Evolutionary conservation across 2,888 invertebrate genomes (phyloP), one percentile per base, ranked within the genome.

Genomic region (Scaeva pyrastri): DNA sequence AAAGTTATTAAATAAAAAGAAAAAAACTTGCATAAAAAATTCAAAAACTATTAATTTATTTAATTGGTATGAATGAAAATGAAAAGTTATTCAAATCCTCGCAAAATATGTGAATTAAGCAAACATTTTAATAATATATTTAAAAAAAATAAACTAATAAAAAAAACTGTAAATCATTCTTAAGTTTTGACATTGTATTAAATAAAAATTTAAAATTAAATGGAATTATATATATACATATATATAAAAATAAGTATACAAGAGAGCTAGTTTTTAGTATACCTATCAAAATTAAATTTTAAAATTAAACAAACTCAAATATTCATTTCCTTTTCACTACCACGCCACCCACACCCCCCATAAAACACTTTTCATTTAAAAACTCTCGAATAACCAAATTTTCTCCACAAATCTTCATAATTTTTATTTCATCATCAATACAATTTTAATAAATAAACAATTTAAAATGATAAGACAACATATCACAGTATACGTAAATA

Each of bases 401-500:
- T n/a, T 14, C 5, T 12, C 1, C n/a, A 76, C 14, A 16, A 11
- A 52, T 19, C 21, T 39, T 19, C 2, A 39, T 11, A n/a, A 6
- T 16, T 31, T 36, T 58, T 64, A 11, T 26, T 60, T 21, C 12
- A 41, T 55, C 60, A 55, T 10, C 23, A 71, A 68, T 31, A 45
- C 31, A 70, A n/a, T n/a, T n/a, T n/a, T 72, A 58, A 16, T 19
- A 60, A 60, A 66, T 19, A 75, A 50, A 12, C 12, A 45, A 72
- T 12, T 36, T 45, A 71, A 83, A 70, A 76, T 68, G 75, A 84
- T 87, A 84, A 87, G 79, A 80, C 82, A 85, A 88, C 88, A 88
- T 88, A 88, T 88, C 88, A 88, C 85, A 81, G 87, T 88, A 88
- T 88, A 88, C 88, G 88, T 88, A 88, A 88, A 82, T 76, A 26